Base-by-base conservation (phyloP, 1,140 invertebrate genomes). In the Drosophila lacteicornis region DNA sequence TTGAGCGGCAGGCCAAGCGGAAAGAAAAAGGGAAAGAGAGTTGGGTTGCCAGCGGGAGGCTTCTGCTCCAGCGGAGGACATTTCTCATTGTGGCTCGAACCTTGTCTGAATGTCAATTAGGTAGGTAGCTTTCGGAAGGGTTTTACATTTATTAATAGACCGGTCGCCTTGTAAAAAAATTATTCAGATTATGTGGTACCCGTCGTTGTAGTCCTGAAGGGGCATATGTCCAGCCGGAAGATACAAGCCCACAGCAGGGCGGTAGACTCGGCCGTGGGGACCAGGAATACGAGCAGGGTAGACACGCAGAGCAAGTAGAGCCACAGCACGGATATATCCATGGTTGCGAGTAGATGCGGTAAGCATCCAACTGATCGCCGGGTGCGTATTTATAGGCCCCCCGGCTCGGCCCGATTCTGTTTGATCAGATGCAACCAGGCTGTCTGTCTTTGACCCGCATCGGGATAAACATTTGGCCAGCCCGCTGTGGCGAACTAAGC, bases 231-330 rank as follows among this genome's bases (percentile, higher is more conserved):
- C 36, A 88, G 59, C 2, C 81, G 70, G n/a, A 50, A 84, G 6
- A 85, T 9, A 6, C 85, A 90, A 19, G 85, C 81, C 43, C 80
- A 79, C 0, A 90, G 25, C 0, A 90, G 57, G n/a, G 82, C 17
- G 0, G 86, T 90, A 0, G 86, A 74, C 46, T 90, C 78, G 2
- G 62, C 76, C 12, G 50, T 50, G 8, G 85, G 79, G 7, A 79
- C 58, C 38, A 60, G 43, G n/a, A 66, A 53, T 11, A 91, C 4
- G 33, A 90, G 27, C 68, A 90, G 1, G 15, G 63, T 45, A 15
- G 79, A 61, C 9, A 85, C 51, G 15, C 77, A n/a, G 47, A 77
- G 36, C 50, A 82, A 12, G 38, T 67, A 70, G 15, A 80, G 25
- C 38, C 65, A 56, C n/a, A 87, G 22, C 15, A 49, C 63, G 15